A percentile compares a stretch with the other conserved stretches of the same genome.
Evolutionary conservation across 2,113 vertebrate species (phyloP).

Genomic region (Plecotus auritus): DNA sequence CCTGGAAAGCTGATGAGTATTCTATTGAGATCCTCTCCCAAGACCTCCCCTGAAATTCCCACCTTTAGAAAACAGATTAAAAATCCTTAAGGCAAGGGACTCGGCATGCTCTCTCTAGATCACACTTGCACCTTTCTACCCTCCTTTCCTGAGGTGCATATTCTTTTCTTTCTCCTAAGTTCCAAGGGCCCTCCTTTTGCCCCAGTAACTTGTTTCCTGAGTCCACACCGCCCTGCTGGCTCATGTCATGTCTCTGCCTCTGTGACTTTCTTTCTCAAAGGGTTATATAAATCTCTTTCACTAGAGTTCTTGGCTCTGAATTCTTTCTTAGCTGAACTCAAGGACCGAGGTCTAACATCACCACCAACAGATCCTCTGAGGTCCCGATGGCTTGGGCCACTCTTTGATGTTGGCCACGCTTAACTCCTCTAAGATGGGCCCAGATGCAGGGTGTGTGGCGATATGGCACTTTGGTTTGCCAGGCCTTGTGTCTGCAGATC

Average conservation of each 20-base stretch:
- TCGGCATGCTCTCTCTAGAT: background rate
- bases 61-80: background rate
- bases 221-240: background rate
- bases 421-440: background rate
- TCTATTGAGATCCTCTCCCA: background rate
- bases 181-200: background rate
- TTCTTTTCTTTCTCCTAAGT: background rate
- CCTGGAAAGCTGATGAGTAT: background rate
- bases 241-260: background rate
- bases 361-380: conserved; percentile 83
- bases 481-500: fast-evolving
- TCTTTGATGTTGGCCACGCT: conserved; percentile 92
- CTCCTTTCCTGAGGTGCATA: background rate
- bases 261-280: background rate
- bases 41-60: background rate
- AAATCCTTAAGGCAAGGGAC: background rate
- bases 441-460: too few species aligned
- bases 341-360: background rate
- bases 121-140: background rate
- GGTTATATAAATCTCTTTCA: background rate
- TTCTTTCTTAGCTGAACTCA: background rate
- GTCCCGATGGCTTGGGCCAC: conserved; percentile 94
- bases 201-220: background rate
- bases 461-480: background rate
- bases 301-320: background rate